These are phyloP conservation scores for Drosophila vallismaia DNA, from an alignment of 2,888 invertebrate genomes.

Conservation along the genomic window DNA sequence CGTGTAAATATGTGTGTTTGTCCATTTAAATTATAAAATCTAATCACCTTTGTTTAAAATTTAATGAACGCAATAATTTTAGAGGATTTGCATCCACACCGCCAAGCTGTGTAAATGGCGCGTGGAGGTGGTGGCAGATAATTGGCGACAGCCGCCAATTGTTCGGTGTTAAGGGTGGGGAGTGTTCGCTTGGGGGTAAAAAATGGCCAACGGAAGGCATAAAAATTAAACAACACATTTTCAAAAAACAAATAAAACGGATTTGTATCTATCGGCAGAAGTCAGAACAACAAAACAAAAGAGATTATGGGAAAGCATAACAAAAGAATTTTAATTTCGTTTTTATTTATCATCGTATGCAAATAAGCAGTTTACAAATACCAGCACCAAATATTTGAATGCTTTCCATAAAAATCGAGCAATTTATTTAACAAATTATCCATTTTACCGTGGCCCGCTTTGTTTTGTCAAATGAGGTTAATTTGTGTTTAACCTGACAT, in stretches of 20 bases:
- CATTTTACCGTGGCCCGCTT: conserved; percentile 74
- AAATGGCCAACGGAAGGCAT: conserved; percentile 35
- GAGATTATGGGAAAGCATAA: conserved; percentile 46
- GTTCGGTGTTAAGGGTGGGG: not conserved
- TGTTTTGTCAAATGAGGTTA: conserved; percentile 84
- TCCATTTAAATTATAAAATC: conserved; percentile 71
- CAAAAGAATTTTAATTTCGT: conserved; percentile 63
- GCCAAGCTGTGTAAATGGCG: not conserved
- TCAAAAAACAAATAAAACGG: conserved; percentile 70
- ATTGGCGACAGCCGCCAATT: conserved; percentile 60
- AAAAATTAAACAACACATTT: conserved; percentile 51
- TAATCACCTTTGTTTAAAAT: conserved; percentile 81
- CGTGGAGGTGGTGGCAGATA: conserved; percentile 26
- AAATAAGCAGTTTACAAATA: conserved; percentile 64
- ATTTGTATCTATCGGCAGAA: conserved; percentile 65
- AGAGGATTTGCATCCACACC: conserved; percentile 64
- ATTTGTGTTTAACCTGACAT: conserved; percentile 79
- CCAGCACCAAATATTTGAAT: conserved; percentile 42
- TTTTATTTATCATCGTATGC: conserved; percentile 65
- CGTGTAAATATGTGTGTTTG: conserved; percentile 27
- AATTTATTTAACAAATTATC: conserved; percentile 83
- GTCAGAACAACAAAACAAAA: conserved; percentile 34
- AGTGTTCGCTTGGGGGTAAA: conserved; percentile 4
- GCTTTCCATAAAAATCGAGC: conserved; percentile 64
- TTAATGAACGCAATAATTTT: conserved; percentile 79